Percentiles rank a stretch among this genome's conserved stretches.
Evolutionary conservation across 2,888 invertebrate genomes (phyloP).

Genomic region (Halictus ligatus): DNA sequence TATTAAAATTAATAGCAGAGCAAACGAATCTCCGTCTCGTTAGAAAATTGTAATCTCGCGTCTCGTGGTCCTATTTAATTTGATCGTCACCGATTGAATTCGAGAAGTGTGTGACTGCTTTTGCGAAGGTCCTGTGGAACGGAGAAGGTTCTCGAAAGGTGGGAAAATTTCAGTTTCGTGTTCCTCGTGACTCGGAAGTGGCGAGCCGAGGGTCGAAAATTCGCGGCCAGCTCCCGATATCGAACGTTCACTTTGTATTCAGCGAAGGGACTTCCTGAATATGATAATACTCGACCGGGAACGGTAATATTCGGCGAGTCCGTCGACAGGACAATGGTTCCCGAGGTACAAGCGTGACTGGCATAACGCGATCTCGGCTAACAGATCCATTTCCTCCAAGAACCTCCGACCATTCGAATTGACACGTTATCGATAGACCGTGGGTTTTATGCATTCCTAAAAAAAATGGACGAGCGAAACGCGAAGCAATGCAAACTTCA

Average conservation of each 20-base stretch:
- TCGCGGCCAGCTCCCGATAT: slow-evolving; percentile 35
- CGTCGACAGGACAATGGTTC: slow-evolving; percentile 58
- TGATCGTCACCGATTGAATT: background rate
- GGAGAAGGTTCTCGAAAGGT: background rate
- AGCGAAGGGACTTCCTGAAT: slow-evolving; percentile 61
- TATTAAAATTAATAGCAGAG: no score
- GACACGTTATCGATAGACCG: background rate
- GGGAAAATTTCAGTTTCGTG: background rate
- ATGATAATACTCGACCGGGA: slow-evolving; percentile 64
- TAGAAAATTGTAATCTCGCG: no score
- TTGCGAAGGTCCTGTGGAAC: background rate
- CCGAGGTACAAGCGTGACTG: slow-evolving; percentile 58
- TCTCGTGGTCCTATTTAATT: no score
- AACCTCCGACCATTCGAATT: slow-evolving; percentile 43
- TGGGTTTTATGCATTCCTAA: background rate
- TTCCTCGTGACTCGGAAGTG: slow-evolving; percentile 20
- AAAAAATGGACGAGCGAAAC: background rate
- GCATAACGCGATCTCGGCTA: slow-evolving; percentile 48
- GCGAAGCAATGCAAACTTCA: background rate
- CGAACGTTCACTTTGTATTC: slow-evolving; percentile 55
- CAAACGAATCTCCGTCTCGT: no score
- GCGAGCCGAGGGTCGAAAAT: slow-evolving; percentile 20
- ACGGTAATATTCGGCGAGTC: slow-evolving; percentile 73
- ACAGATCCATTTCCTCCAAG: slow-evolving; percentile 59
- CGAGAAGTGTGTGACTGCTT: no score